Percentiles rank a stretch among this genome's conserved stretches.
Evolutionary conservation across 2,888 invertebrate species (phyloP).

Genomic region (Platycheirus albimanus): DNA sequence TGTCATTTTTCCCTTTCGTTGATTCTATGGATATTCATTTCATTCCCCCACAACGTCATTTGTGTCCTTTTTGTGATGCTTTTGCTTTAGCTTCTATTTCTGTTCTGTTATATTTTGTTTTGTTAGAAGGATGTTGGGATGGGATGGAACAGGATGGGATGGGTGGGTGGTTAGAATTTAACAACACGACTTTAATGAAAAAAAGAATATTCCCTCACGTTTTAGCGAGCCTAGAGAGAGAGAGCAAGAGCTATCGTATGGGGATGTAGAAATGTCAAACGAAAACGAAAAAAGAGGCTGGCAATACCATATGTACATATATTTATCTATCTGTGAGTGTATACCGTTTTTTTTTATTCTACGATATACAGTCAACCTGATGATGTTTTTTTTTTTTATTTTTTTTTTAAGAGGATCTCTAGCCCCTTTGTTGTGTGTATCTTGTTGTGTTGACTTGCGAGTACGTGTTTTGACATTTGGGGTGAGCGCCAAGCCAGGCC

Average conservation of each 20-base stretch:
- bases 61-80: constrained; percentile 21
- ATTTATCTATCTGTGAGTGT: neutral
- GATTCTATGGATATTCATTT: constrained; percentile 53
- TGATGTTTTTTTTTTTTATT: constrained; percentile 18
- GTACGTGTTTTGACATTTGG: constrained; percentile 72
- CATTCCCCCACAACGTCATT: neutral
- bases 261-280: neutral
- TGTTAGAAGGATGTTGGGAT: constrained; percentile 10
- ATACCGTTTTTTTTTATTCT: constrained; percentile 35
- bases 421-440: constrained; percentile 43
- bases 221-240: neutral
- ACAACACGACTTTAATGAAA: constrained; percentile 66
- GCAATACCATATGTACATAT: constrained; percentile 7
- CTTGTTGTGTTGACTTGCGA: constrained; percentile 69
- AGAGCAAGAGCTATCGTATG: constrained; percentile 12
- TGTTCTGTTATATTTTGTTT: constrained; percentile 5
- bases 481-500: constrained; percentile 58
- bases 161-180: constrained; percentile 38
- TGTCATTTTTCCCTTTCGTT: constrained; percentile 30
- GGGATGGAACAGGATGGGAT: neutral
- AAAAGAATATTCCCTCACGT: constrained; percentile 43
- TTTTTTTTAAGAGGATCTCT: constrained; percentile 36
- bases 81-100: too few species aligned
- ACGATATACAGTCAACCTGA: constrained; percentile 45
- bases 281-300: constrained; percentile 1